Evolutionary conservation across 2,113 vertebrate species (phyloP).

Genomic region (Montifringilla adamsi): DNA sequence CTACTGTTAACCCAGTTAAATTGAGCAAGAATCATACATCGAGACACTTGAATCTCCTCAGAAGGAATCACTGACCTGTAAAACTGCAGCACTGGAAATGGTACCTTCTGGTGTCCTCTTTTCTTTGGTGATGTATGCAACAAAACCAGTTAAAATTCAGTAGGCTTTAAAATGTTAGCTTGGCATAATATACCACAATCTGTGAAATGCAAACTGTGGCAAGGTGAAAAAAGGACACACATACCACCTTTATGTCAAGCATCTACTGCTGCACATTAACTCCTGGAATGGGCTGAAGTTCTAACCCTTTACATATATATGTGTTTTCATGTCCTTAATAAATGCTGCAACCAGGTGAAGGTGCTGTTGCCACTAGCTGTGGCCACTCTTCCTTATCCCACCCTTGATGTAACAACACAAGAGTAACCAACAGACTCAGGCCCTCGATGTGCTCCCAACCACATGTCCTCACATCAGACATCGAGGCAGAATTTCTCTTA

Average conservation of each 20-base stretch:
- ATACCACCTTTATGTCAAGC: neutral
- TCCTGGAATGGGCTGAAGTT: neutral
- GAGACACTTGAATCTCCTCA: neutral
- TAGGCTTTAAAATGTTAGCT: neutral
- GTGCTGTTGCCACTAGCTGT: neutral
- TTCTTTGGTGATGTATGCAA: neutral
- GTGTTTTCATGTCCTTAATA: neutral
- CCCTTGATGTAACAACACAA: neutral
- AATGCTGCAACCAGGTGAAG: neutral
- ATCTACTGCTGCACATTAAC: neutral
- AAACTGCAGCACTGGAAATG: neutral
- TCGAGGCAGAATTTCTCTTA: neutral
- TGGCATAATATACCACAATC: neutral
- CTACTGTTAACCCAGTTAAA: slow-evolving; percentile 14
- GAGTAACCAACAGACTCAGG: neutral
- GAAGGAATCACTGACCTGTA: slow-evolving; percentile 17
- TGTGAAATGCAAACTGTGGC: neutral
- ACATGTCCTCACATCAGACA: accelerated
- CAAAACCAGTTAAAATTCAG: neutral
- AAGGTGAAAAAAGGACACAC: neutral
- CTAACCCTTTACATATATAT: neutral
- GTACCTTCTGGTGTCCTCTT: slow-evolving; percentile 3
- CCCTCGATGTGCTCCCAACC: neutral
- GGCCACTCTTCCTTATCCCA: neutral
- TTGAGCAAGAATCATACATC: neutral